Base-by-base conservation (phyloP, 2,888 invertebrate genomes). In the Bembecia ichneumoniformis region DNA sequence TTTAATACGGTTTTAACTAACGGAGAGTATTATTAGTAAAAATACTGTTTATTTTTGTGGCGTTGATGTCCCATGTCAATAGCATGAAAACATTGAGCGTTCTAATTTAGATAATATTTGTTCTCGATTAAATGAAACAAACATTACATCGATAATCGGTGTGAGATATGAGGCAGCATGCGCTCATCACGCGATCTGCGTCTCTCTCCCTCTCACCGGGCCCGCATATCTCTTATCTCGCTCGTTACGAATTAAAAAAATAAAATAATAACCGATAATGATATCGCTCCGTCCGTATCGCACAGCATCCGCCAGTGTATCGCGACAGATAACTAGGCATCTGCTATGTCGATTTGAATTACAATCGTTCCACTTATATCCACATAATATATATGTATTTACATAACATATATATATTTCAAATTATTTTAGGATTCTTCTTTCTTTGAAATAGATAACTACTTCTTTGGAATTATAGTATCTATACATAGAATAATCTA, bases 161-260 rank as follows among this genome's bases (percentile, higher is more conserved):
- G 17, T 62, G 62, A 59, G 63, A 74, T 74, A 74, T 66, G 61
- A 28, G 53, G 51, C 54, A 54, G 56, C 79, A 81, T 76, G 80
- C 77, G 73, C 58, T 61, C 71, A 78, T 77, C 82, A 80, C 77
- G 78, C 68, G 56, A 45, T 48, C 53, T 51, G 67, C 59, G 54
- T 80, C 78, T 59, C 77, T 34, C 52, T 81, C 71, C 13, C 64
- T 60, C 74, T 34, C 46, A 44, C 48, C 20, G 58, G 10, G 28
- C 14, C 11, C 49, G 43, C 49, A 51, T 49, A 59, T 68, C 61
- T 66, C 69, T 64, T 56, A 58, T 60, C 61, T 76, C 64, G 64
- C 60, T 67, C 71, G 69, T 68, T 70, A 58, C 64, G 70, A 77
- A 78, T 74, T 71, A 77, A 79, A 80, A 81, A 81, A 65, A 77